Base-by-base conservation (phyloP, 2,888 invertebrate genomes). In the Drosophila kambysellisi region DNA sequence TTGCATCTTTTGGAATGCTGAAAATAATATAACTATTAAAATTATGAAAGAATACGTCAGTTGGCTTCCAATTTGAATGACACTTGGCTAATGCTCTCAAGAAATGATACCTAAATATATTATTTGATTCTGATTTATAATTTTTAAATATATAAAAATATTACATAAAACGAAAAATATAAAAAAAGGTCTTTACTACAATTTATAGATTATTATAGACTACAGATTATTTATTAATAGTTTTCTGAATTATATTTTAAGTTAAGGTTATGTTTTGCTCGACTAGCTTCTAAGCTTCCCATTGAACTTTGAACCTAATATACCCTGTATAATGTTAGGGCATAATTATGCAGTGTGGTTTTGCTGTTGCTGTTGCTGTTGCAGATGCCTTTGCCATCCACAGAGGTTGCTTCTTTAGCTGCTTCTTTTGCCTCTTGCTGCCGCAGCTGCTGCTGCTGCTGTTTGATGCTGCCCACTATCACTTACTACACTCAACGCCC, bases 21-120 rank as follows among this genome's bases (percentile, higher is more conserved):
- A 86, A 83, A 82, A 89, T 90, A 88, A 91, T 91, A 89, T 85
- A 91, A 88, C 89, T 88, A 90, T 91, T 91, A 90, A 86, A 83
- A 82, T 74, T 69, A 69, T 75, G 69, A 64, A 69, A 66, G 56
- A 78, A 60, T 59, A 62, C 33, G n/a, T 46, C 39, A 58, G 9
- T 37, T 25, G 20, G 8, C 17, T 32, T n/a, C 12, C 0, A 30
- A 3, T 11, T 15, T 20, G 5, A 52, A 51, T 39, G 68, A 53
- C 32, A 41, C 57, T 1, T 4, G 7, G 4, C 0, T 0, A 32
- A 74, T 81, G 63, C 82, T 54, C 85, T 84, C 8, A 52, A 6
- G 4, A 43, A 57, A n/a, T 30, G 25, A 25, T 3, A 25, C 2
- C 3, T 25, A 25, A 2, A 12, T 12, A 20, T 46, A 7, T 12